Percentiles rank a stretch among this genome's conserved stretches.
These are phyloP conservation scores for Lacerta viridis DNA, from an alignment of 2,797 vertebrate genomes.

Conservation along the genomic window DNA sequence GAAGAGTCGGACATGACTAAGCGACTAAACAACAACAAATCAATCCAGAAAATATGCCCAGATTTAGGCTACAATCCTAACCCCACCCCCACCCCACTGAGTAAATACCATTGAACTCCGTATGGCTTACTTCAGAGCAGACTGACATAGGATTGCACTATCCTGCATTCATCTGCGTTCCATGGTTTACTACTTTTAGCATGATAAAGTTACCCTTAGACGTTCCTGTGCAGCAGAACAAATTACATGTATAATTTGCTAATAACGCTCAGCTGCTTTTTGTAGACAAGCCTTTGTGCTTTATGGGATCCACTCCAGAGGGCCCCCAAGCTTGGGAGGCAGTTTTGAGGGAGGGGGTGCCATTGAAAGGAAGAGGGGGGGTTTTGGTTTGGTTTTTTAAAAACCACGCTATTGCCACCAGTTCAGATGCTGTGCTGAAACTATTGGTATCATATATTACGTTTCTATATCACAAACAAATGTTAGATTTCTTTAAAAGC, in stretches of 20 bases:
- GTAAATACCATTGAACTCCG: too few relatives aligned
- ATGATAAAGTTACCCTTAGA: neutral
- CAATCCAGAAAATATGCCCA: neutral
- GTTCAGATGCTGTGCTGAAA: neutral
- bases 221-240: neutral
- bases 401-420: neutral
- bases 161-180: neutral
- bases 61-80: too few relatives aligned
- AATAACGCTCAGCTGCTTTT: neutral
- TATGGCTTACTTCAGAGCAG: too few relatives aligned
- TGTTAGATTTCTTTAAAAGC: constrained; percentile 36
- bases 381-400: neutral
- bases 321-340: neutral
- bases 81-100: too few relatives aligned
- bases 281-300: neutral
- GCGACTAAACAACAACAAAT: neutral
- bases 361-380: too few relatives aligned
- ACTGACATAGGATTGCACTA: neutral
- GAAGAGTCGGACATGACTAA: too few relatives aligned
- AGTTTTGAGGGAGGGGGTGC: neutral
- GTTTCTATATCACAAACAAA: constrained; percentile 32
- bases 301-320: neutral
- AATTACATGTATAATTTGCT: neutral
- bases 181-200: neutral
- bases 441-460: neutral